Base-by-base conservation (phyloP, 2,797 vertebrate species). In the Acanthurus leucopareius region DNA sequence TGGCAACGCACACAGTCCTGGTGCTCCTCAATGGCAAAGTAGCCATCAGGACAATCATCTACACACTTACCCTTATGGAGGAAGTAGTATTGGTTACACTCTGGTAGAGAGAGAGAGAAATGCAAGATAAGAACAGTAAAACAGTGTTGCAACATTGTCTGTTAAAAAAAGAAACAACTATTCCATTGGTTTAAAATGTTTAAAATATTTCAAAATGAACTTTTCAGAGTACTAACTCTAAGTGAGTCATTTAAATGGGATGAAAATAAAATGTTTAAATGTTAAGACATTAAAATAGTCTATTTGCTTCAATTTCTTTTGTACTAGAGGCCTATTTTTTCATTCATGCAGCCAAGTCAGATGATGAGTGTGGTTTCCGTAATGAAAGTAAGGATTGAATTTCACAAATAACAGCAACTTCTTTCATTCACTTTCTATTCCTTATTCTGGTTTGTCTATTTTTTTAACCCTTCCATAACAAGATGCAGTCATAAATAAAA, bases 1-100 rank as follows among this genome's bases (percentile, higher is more conserved):
- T 97, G 95, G 84, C 97, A 98, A 20, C 70, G 86, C 66, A 94
- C 72, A 58, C 97, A 98, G 64, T 88, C 93, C 48, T 80, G 79
- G n/a, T 75, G 91, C 60, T 57, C 60, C 1, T 85, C 67, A 25
- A 90, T 94, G 5, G 82, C 69, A 0, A 96, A 97, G 91, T 92
- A 97, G 6, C 89, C 89, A 0, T 17, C 1, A 14, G 97, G 97
- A 69, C 97, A 98, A 40, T 95, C 88, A 2, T 81, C 82, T 47
- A 95, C 83, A 75, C 97, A 98, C 4, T 20, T 44, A 1, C 89
- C 94, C 1, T 94, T 2, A 0, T 96, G 90, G 54, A 97, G 93
- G 76, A 96, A 94, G 92, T 94, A 96, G 28, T 85, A 78, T 0
- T 91, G 85, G 14, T 85, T 56, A 74, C 97, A 98, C 40, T 93